Conservation (phyloP, 1,140 invertebrate genomes). For the Lordiphosa mommai region DNA sequence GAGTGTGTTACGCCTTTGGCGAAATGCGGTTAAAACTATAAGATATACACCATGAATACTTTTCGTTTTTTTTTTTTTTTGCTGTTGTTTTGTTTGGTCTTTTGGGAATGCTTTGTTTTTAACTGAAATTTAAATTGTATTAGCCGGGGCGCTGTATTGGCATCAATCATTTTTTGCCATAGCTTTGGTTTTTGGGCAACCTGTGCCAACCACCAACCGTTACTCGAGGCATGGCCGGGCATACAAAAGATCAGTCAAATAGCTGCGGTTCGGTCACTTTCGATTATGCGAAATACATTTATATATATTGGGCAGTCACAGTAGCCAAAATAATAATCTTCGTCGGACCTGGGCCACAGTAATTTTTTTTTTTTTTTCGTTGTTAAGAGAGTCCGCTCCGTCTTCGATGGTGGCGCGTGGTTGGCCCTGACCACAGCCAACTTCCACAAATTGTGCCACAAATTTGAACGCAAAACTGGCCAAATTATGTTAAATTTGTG, state of each 20-base stretch:
- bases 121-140: constrained; percentile 76
- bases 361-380: constrained; percentile 16
- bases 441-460: constrained; percentile 70
- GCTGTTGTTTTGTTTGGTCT: constrained; percentile 23
- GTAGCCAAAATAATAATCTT: constrained; percentile 72
- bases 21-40: constrained; percentile 75
- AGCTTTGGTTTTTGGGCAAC: constrained; percentile 38
- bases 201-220: constrained; percentile 59
- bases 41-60: constrained; percentile 52
- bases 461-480: constrained; percentile 76
- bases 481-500: constrained; percentile 79
- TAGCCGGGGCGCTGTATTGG: constrained; percentile 56
- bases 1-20: constrained; percentile 77
- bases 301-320: constrained; percentile 4
- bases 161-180: constrained; percentile 67
- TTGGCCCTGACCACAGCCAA: constrained; percentile 79
- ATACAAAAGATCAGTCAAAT: constrained; percentile 66
- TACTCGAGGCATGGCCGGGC: constrained; percentile 24
- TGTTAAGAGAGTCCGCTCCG: no score
- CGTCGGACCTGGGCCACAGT: constrained; percentile 42
- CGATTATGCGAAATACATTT: constrained; percentile 74
- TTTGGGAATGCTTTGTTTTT: constrained; percentile 50
- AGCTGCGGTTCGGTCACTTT: constrained; percentile 76
- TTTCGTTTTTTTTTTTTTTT: constrained; percentile 42
- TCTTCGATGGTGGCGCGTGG: constrained; percentile 20